These are phyloP conservation scores for Macrobrachium rosenbergii DNA, from an alignment of 1,140 invertebrate species.

Conservation along the genomic window DNA sequence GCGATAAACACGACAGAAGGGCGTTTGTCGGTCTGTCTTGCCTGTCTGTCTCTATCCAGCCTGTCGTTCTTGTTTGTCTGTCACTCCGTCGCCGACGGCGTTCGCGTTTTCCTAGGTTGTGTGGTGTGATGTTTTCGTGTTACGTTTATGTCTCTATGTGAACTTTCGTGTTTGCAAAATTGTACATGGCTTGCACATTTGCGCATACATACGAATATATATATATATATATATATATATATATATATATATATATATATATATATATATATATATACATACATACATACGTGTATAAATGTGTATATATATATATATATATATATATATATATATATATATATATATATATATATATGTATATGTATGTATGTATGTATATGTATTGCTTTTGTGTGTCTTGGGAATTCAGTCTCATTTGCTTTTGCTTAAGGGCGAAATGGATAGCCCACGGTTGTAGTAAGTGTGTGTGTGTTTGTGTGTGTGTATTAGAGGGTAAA, in stretches of 20 bases:
- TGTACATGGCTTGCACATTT: too few species aligned
- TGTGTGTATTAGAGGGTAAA: background rate
- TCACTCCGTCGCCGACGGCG: too few species aligned
- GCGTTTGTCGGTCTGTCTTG: too few species aligned
- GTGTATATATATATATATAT: background rate
- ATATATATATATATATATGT: background rate
- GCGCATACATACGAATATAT: too few species aligned
- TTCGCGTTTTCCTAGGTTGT: too few species aligned
- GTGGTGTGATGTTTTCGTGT: too few species aligned
- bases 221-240: background rate
- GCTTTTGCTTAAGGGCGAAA: background rate
- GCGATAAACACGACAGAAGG: too few species aligned
- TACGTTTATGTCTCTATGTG: too few species aligned
- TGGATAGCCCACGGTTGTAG: background rate
- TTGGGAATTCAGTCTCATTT: slow-evolving; percentile 1
- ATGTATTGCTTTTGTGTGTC: background rate
- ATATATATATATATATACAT: slow-evolving; percentile 5
- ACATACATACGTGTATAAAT: too few species aligned
- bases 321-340: background rate
- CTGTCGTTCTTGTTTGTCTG: too few species aligned
- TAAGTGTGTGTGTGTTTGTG: background rate
- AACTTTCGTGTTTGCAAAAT: too few species aligned
- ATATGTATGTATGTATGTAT: background rate
- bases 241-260: slow-evolving; percentile 27
- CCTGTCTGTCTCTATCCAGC: too few species aligned